A percentile compares a stretch with the other conserved stretches of the same genome.
Evolutionary conservation across 2,888 invertebrate genomes (phyloP).

Genomic region (Lysandra bellargus): DNA sequence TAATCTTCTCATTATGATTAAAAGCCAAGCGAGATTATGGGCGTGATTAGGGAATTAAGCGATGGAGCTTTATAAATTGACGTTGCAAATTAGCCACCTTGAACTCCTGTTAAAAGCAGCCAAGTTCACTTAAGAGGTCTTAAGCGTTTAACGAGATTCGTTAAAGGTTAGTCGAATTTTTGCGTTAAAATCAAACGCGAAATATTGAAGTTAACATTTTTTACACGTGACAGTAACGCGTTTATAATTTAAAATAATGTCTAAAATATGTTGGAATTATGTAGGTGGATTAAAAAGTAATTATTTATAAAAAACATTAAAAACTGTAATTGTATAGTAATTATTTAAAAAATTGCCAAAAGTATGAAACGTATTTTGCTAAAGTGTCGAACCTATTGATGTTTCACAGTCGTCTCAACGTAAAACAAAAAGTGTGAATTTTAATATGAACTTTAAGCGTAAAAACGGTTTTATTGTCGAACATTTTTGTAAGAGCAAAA

Average conservation of each 20-base stretch:
- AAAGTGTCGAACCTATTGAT: background rate
- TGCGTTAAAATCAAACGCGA: background rate
- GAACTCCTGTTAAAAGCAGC: constrained; percentile 17
- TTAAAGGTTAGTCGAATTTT: background rate
- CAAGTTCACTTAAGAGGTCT: constrained; percentile 20
- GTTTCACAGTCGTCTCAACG: background rate
- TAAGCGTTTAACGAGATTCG: constrained; percentile 11
- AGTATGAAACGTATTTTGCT: background rate
- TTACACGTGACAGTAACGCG: background rate
- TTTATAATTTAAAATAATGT: too few relatives aligned
- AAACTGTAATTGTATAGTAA: too few relatives aligned
- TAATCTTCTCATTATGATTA: constrained; percentile 67
- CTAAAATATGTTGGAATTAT: too few relatives aligned
- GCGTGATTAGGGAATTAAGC: constrained; percentile 57
- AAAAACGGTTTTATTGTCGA: background rate
- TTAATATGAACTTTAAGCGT: background rate
- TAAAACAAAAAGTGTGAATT: background rate
- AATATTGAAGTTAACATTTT: background rate
- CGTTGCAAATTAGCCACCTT: constrained; percentile 32
- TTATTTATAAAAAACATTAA: too few relatives aligned
- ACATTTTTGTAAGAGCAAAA: background rate
- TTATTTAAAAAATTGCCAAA: too few relatives aligned
- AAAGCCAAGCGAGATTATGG: constrained; percentile 60
- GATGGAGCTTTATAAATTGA: constrained; percentile 38
- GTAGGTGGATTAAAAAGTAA: too few relatives aligned